phyloP scores from a whole-genome alignment of 2,113 vertebrate genomes.

The Chloroceryle aenea region DNA sequence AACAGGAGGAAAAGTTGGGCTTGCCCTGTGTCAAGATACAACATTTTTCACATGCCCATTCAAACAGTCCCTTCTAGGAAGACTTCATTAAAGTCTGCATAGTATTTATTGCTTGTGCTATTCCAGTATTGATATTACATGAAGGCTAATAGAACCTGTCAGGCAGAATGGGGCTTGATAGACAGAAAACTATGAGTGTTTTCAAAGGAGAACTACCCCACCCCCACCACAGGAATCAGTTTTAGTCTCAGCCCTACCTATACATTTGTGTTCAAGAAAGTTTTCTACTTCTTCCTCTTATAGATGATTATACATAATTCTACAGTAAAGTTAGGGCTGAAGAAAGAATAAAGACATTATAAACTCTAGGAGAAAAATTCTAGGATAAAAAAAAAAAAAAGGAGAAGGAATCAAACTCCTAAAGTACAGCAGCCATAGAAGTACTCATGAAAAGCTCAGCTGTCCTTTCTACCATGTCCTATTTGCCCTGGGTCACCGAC shows the following conservation, averaged over 20 bases:
- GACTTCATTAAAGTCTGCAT: not conserved
- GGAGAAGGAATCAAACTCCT: not conserved
- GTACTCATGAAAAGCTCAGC: not conserved
- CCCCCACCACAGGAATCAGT: not conserved
- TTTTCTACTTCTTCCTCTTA: not conserved
- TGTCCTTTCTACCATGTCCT: not conserved
- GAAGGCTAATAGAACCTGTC: not conserved
- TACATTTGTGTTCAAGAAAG: not conserved
- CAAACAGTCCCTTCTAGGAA: not conserved
- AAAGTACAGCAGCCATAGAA: not conserved
- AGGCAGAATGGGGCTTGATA: not conserved
- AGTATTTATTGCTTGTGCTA: not conserved
- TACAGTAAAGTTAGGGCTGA: not conserved
- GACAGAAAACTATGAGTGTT: not conserved
- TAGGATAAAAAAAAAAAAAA: not conserved
- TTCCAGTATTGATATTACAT: not conserved
- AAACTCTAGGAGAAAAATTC: not conserved
- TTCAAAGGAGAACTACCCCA: not conserved
- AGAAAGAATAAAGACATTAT: not conserved
- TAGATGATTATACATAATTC: not conserved
- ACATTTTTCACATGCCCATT: not conserved
- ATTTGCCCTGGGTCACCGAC: not conserved
- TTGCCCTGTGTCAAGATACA: accelerated
- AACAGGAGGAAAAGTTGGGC: not conserved
- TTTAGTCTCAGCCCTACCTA: not conserved